A percentile compares a stretch with the other conserved stretches of the same genome.
phyloP scores from a whole-genome alignment of 2,113 vertebrate genomes.

The Tauraco erythrolophus region DNA sequence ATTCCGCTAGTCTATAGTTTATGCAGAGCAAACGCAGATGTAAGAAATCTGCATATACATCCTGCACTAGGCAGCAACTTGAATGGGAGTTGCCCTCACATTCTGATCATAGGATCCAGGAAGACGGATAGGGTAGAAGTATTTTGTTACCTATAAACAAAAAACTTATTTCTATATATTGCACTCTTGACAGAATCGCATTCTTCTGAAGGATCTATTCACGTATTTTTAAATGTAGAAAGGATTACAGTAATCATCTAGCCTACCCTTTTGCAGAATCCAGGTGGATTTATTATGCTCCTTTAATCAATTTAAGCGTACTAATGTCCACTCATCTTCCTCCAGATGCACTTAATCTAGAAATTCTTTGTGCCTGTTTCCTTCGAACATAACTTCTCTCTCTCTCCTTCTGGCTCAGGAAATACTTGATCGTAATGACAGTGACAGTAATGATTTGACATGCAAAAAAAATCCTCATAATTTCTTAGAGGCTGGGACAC shows the following conservation, averaged over 20 bases:
- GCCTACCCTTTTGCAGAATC: background rate
- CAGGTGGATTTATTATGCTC: background rate
- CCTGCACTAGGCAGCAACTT: background rate
- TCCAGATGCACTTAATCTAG: background rate
- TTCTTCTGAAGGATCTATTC: background rate
- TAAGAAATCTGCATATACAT: background rate
- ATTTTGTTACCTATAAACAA: rapidly evolving
- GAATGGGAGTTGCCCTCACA: background rate
- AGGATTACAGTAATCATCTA: background rate
- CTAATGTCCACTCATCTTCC: background rate
- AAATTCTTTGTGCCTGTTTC: background rate
- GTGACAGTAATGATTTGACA: background rate
- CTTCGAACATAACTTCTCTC: background rate
- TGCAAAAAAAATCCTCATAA: background rate
- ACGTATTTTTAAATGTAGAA: background rate
- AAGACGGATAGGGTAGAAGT: background rate
- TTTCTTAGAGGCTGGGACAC: background rate
- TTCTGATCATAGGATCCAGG: background rate
- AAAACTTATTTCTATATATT: background rate
- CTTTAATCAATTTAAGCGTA: background rate
- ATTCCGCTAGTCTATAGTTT: background rate
- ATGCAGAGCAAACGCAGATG: background rate
- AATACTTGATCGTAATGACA: background rate
- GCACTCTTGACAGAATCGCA: background rate
- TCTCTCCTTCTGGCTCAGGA: background rate